Conservation (phyloP, 1,140 invertebrate genomes). For the Drosophila arizonae region DNA sequence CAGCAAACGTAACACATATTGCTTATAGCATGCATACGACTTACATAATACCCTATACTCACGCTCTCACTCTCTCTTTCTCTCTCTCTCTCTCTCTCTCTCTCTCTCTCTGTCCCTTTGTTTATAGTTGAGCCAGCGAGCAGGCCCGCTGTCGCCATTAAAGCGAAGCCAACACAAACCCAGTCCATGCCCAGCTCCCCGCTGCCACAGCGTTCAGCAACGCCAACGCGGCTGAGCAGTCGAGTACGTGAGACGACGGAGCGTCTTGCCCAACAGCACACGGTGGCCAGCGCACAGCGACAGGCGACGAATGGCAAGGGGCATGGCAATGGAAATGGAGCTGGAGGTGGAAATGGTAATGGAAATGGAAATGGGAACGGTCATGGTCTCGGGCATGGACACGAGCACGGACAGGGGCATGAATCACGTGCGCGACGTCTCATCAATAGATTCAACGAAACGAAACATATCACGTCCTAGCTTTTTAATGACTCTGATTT, state of each 20-base stretch:
- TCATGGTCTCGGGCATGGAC: slow-evolving; percentile 13
- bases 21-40: background rate
- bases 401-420: slow-evolving; percentile 28
- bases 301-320: slow-evolving; percentile 30
- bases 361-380: slow-evolving; percentile 37
- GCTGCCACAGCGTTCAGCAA: slow-evolving; percentile 62
- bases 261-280: slow-evolving; percentile 77
- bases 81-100: slow-evolving; percentile 12
- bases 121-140: slow-evolving; percentile 26
- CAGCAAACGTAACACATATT: slow-evolving; percentile 53
- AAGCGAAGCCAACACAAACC: slow-evolving; percentile 53
- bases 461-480: slow-evolving; percentile 77
- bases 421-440: slow-evolving; percentile 70
- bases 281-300: slow-evolving; percentile 65
- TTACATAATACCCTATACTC: background rate
- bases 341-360: background rate
- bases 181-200: slow-evolving; percentile 76
- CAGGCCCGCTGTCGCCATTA: slow-evolving; percentile 35
- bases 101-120: slow-evolving; percentile 6
- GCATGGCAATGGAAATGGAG: slow-evolving; percentile 4
- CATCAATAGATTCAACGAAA: slow-evolving; percentile 76
- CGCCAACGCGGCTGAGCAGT: slow-evolving; percentile 77
- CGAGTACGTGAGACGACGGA: slow-evolving; percentile 77
- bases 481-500: slow-evolving; percentile 39
- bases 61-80: background rate